Percentiles rank a stretch among this genome's conserved stretches.
These are phyloP conservation scores for Stenodema calcarata DNA, from an alignment of 2,888 invertebrate genomes.

Conservation along the genomic window DNA sequence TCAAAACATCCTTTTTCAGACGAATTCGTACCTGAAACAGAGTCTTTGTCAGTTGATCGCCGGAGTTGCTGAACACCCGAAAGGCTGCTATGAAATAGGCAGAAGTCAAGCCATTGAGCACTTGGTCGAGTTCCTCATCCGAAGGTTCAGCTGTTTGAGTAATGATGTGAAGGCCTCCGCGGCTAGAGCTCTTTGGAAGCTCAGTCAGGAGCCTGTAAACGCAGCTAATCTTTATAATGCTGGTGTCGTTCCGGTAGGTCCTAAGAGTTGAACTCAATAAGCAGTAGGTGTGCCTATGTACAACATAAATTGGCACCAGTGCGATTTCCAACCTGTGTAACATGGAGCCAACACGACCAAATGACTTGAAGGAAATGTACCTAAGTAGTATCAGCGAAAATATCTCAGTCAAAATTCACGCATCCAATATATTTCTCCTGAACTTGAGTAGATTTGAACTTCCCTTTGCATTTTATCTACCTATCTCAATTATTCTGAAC, in stretches of 20 bases:
- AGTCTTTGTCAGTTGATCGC: slow-evolving; percentile 43
- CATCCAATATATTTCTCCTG: no score
- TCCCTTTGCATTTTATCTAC: no score
- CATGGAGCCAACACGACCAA: no score
- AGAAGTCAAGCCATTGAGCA: slow-evolving; percentile 36
- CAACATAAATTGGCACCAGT: no score
- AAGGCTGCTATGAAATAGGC: slow-evolving; percentile 41
- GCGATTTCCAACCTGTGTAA: no score
- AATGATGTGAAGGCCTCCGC: slow-evolving; percentile 20
- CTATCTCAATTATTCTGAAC: background rate
- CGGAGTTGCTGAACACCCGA: slow-evolving; percentile 28
- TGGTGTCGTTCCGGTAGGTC: slow-evolving; percentile 46
- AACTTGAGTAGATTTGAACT: no score
- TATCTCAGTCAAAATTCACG: no score
- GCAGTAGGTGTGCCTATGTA: no score
- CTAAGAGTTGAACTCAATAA: no score
- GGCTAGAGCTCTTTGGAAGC: slow-evolving; percentile 44
- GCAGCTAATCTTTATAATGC: slow-evolving; percentile 27
- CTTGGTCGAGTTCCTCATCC: slow-evolving; percentile 26
- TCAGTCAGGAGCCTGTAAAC: slow-evolving; percentile 42
- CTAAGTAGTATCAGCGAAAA: no score
- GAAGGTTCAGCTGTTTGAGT: background rate
- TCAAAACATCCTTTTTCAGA: background rate
- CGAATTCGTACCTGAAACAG: slow-evolving; percentile 23
- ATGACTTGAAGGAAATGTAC: no score